A percentile compares a stretch with the other conserved stretches of the same genome.
Evolutionary conservation across 2,888 invertebrate species (phyloP).

Genomic region (Idaea straminata): DNA sequence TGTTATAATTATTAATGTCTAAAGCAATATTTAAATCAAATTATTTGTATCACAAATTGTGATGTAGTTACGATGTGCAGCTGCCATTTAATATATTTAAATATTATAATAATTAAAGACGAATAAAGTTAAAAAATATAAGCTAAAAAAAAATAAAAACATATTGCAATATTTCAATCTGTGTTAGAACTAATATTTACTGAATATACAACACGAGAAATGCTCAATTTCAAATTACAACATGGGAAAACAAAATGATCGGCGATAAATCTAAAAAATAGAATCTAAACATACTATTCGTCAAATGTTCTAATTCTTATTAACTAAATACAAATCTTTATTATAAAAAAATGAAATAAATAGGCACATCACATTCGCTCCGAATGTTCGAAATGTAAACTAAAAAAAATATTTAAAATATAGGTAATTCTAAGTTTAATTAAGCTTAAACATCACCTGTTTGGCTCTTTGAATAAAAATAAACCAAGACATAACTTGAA

Average conservation of each 20-base stretch:
- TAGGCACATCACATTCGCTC: constrained; percentile 72
- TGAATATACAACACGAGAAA: constrained; percentile 65
- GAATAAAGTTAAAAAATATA: constrained; percentile 28
- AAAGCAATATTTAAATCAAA: constrained; percentile 50
- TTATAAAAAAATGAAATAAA: constrained; percentile 71
- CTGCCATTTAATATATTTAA: constrained; percentile 41
- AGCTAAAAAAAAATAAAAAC: constrained; percentile 36
- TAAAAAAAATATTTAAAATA: constrained; percentile 46
- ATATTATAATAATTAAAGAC: constrained; percentile 25
- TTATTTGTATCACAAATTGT: constrained; percentile 67
- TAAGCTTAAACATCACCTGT: constrained; percentile 12
- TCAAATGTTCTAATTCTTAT: constrained; percentile 54
- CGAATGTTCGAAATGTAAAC: constrained; percentile 62
- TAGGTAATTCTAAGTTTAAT: constrained; percentile 18
- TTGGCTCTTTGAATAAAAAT: background rate
- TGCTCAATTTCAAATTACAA: constrained; percentile 39
- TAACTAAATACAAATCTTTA: constrained; percentile 60
- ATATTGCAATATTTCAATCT: constrained; percentile 65
- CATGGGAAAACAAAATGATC: constrained; percentile 34
- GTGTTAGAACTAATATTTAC: constrained; percentile 58
- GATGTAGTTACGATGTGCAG: constrained; percentile 58
- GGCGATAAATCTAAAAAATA: constrained; percentile 39
- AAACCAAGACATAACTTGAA: background rate
- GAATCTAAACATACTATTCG: constrained; percentile 61
- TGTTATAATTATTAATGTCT: constrained; percentile 55